These are phyloP conservation scores for Habroteleia sp. DNA, from an alignment of 2,888 invertebrate genomes.

Conservation along the genomic window DNA sequence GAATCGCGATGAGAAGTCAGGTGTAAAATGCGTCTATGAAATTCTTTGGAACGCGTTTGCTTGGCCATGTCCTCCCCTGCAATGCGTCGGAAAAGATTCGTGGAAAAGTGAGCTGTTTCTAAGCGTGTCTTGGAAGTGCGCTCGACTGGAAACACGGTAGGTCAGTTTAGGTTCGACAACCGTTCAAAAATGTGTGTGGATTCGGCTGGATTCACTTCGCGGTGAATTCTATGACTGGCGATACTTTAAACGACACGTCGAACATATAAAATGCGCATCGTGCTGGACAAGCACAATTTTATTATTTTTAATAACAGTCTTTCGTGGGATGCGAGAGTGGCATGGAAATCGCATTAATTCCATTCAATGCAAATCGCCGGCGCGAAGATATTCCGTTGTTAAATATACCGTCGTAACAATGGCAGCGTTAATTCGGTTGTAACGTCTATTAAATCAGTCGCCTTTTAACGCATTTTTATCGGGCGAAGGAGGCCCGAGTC, in stretches of 20 bases:
- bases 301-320: conserved; percentile 20
- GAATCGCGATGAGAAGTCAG: conserved; percentile 42
- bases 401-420: conserved; percentile 31
- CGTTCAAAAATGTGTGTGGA: conserved; percentile 42
- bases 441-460: conserved; percentile 44
- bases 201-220: too few relatives aligned
- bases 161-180: conserved; percentile 50
- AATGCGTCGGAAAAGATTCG: neutral
- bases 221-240: conserved; percentile 16
- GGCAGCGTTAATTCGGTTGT: conserved; percentile 44
- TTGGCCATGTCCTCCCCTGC: neutral
- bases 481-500: conserved; percentile 5
- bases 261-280: conserved; percentile 14
- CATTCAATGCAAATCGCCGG: conserved; percentile 48
- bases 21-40: conserved; percentile 43
- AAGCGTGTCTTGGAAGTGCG: conserved; percentile 12
- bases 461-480: conserved; percentile 38
- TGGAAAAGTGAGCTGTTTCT: conserved; percentile 1
- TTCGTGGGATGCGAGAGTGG: conserved; percentile 12
- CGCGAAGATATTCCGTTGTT: conserved; percentile 19
- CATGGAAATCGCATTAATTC: neutral
- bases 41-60: conserved; percentile 24
- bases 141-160: conserved; percentile 41
- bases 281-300: conserved; percentile 11
- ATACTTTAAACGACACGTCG: conserved; percentile 9